Evolutionary conservation across 1,140 invertebrate species (phyloP), one percentile per base, ranked within the genome.

Genomic region (Drosophila nebulosa): DNA sequence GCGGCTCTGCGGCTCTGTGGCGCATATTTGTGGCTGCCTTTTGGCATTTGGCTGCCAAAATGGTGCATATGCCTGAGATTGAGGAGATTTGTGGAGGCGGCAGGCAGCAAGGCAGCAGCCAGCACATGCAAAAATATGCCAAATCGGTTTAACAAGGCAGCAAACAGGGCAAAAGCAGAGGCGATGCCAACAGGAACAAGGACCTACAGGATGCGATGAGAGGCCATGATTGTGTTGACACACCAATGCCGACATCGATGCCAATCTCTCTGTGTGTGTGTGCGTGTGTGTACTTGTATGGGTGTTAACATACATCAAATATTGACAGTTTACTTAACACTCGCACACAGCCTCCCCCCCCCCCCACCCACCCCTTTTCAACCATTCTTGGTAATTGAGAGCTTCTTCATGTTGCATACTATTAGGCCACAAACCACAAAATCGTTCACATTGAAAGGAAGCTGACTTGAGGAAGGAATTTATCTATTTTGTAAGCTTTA

Each of bases 281-380:
- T 56, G 22, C 58, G 24, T 70, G 14, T 51, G 35, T 59, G 27
- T 64, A 30, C 36, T 59, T 64, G 69, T 75, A 66, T 75, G 78
- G 83, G 83, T 88, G 83, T 88, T 88, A 88, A 88, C 84, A 88
- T 81, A 88, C 83, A 88, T 88, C 83, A 88, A 88, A 88, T 88
- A 88, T 88, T 88, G 83, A 88, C 83, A 88, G 83, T 88, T 88
- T 88, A 72, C 83, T 88, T 81, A 79, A 71, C 72, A 66, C 83
- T 68, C 78, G 46, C 73, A 35, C 70, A 61, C 61, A 30, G 46
- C 24, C 63, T 64, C 60, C 53, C 24, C 63, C 64, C 60, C 63
- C 69, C 56, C 51, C 6, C 50, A n/a, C 22, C 5, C 21, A 53
- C n/a, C 14, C 12, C 5, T 2, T 16, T 7, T 14, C 27, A n/a